Base-by-base conservation (phyloP, 2,797 vertebrate genomes). In the Astyanax mexicanus region DNA sequence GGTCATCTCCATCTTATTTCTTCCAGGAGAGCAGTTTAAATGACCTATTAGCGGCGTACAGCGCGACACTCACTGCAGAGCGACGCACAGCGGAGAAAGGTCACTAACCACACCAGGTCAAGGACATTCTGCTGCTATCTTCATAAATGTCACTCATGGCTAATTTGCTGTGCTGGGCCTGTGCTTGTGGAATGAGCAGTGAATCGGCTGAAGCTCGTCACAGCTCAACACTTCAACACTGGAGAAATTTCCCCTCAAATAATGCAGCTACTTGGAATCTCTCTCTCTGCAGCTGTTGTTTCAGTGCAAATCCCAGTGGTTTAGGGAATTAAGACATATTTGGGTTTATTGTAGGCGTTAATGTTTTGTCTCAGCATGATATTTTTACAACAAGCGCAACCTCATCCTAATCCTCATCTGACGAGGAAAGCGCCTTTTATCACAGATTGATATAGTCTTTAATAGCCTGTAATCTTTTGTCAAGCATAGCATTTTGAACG, bases 1-100 rank as follows among this genome's bases (percentile, higher is more conserved):
- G 86, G 85, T 83, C 44, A 83, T 88, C 86, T 89, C 77, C 74
- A 49, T 87, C 81, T 83, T 77, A 80, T 85, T 84, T 84, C 75
- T 49, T 55, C 79, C 60, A 64, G 38, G 49, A 75, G 54, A 79
- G 52, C 67, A 85, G 72, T 86, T 80, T 67, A 80, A 76, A 65
- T 82, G 81, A 79, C 44, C 60, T 74, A 7, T 75, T 69, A 65
- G 42, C 44, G 49, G 73, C 73, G 49, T 35, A 58, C n/a, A 44
- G 52, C 37, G 23, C 37, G 60, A 66, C 64, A 65, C 69, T 62
- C 51, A 49, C 11, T 69, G 64, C 74, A 66, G 71, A 68, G 61
- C 55, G 67, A 72, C 49, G 58, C 61, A 74, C 74, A 78, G 58
- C 54, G 47, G 74, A 54, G 51, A 82, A 84, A 84, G 83, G 83